Conservation (phyloP, 2,797 vertebrate genomes). For the Etheostoma perlongum region DNA sequence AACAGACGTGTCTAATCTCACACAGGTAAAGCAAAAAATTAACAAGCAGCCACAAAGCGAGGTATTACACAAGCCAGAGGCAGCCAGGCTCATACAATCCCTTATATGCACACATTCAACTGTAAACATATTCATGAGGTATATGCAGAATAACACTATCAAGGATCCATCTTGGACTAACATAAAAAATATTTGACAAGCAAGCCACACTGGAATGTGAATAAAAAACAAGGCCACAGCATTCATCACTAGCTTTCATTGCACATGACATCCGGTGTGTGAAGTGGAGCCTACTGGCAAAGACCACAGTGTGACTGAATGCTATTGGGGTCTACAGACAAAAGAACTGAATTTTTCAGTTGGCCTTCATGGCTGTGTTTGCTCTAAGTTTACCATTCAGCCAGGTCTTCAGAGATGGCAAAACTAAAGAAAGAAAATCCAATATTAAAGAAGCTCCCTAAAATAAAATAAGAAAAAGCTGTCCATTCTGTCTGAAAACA, state of each 20-base stretch:
- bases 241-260: constrained; percentile 41
- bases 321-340: constrained; percentile 8
- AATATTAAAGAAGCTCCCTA: neutral
- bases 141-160: constrained; percentile 27
- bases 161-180: constrained; percentile 31
- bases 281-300: constrained; percentile 40
- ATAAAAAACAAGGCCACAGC: constrained; percentile 17
- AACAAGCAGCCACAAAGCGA: constrained; percentile 23
- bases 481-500: neutral
- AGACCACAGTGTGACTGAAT: constrained; percentile 6
- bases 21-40: constrained; percentile 35
- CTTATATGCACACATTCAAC: constrained; percentile 4
- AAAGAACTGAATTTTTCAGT: constrained; percentile 25
- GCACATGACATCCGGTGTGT: constrained; percentile 20
- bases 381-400: constrained; percentile 11
- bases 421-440: neutral
- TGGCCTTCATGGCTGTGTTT: constrained; percentile 16
- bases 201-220: constrained; percentile 21
- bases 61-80: constrained; percentile 20
- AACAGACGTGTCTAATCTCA: constrained; percentile 40
- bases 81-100: constrained; percentile 8
- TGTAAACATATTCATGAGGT: constrained; percentile 42
- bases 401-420: constrained; percentile 3
- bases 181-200: constrained; percentile 21
- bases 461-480: neutral